A percentile compares a stretch with the other conserved stretches of the same genome.
phyloP scores from a whole-genome alignment of 2,113 vertebrate species.

The Herpailurus yagouaroundi region DNA sequence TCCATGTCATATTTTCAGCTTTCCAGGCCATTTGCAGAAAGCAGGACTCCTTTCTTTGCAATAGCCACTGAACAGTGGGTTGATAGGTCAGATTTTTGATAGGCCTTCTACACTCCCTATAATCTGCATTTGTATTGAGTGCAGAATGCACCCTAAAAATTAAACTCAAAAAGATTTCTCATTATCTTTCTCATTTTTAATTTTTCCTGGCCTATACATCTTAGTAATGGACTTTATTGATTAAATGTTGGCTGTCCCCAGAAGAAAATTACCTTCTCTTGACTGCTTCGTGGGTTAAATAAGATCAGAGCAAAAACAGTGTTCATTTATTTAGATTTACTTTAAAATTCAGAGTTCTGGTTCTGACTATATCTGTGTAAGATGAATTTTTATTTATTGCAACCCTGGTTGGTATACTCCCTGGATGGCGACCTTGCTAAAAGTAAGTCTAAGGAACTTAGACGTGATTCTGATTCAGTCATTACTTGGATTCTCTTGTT shows the following conservation, averaged over 20 bases:
- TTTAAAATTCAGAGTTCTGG: background rate
- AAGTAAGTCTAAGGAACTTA: background rate
- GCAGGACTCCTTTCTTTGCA: background rate
- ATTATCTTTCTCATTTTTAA: background rate
- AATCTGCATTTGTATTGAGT: background rate
- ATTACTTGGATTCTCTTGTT: background rate
- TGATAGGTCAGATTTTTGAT: background rate
- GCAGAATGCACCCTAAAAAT: background rate
- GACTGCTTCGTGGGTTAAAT: background rate
- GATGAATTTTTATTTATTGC: background rate
- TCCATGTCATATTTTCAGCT: background rate
- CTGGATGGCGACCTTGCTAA: background rate
- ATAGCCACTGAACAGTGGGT: background rate
- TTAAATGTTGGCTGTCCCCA: background rate
- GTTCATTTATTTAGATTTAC: background rate
- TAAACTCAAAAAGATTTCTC: background rate
- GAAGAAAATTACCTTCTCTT: background rate
- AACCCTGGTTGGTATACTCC: background rate
- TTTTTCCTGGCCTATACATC: background rate
- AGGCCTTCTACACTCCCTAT: background rate
- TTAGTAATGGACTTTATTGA: background rate
- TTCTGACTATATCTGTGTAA: background rate
- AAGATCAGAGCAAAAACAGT: background rate
- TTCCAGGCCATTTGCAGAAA: background rate
- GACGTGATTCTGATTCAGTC: background rate